phyloP scores from a whole-genome alignment of 92 coral and sea anemone genomes.

The Paramuricea clavata region DNA sequence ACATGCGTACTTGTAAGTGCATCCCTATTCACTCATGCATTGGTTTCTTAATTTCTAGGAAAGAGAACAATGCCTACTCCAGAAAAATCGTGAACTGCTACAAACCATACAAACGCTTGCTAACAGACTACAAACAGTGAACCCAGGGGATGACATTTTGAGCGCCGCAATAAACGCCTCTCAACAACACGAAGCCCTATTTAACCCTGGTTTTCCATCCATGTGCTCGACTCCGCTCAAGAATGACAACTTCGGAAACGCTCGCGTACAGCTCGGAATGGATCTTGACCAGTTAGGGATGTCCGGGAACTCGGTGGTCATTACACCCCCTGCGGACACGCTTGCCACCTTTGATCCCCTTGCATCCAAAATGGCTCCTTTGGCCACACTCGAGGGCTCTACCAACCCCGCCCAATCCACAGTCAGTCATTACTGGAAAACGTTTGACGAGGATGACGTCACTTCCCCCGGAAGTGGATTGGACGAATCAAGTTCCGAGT shows the following conservation, averaged over 20 bases:
- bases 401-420: slow-evolving; percentile 14
- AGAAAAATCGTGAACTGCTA: slow-evolving; percentile 89
- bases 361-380: slow-evolving; percentile 22
- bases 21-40: neutral
- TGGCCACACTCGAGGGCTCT: slow-evolving; percentile 10
- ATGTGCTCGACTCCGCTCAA: slow-evolving; percentile 39
- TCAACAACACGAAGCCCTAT: neutral
- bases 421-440: slow-evolving; percentile 39
- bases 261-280: neutral
- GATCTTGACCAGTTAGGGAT: slow-evolving; percentile 8
- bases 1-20: too few relatives aligned
- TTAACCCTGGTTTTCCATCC: slow-evolving; percentile 8
- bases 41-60: slow-evolving; percentile 58
- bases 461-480: slow-evolving; percentile 23
- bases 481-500: slow-evolving; percentile 34
- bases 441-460: slow-evolving; percentile 39
- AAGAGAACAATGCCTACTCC: slow-evolving; percentile 86
- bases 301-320: slow-evolving; percentile 15
- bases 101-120: slow-evolving; percentile 85
- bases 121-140: slow-evolving; percentile 75
- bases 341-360: slow-evolving; percentile 18
- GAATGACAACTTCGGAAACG: neutral
- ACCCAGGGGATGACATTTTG: slow-evolving; percentile 30
- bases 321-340: slow-evolving; percentile 30
- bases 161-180: slow-evolving; percentile 2